Evolutionary conservation across 2,797 vertebrate genomes (phyloP).

Genomic region (Chelonia mydas): DNA sequence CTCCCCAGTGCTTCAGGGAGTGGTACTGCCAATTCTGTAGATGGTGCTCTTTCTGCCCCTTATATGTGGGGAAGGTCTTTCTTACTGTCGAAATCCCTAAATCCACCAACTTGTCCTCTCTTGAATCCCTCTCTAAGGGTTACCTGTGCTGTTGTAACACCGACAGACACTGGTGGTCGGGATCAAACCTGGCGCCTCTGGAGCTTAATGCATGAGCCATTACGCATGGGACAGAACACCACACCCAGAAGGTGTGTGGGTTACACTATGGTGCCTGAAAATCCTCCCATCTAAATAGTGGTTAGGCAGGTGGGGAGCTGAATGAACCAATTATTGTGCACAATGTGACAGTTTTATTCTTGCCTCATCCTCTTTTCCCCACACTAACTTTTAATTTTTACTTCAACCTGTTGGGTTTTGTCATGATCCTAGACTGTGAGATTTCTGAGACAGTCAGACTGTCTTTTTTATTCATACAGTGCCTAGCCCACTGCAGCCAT

Average conservation of each 20-base stretch:
- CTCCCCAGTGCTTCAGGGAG: not conserved
- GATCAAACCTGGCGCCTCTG: no score
- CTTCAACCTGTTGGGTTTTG: not conserved
- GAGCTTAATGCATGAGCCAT: no score
- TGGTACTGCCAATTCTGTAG: not conserved
- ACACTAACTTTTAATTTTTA: not conserved
- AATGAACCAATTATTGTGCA: constrained; percentile 4
- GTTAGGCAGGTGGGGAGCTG: constrained; percentile 33
- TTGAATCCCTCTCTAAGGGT: not conserved
- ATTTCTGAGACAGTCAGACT: not conserved
- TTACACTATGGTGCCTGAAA: not conserved
- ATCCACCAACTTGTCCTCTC: not conserved
- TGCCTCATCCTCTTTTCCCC: constrained; percentile 14
- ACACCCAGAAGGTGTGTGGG: no score
- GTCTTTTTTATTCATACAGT: not conserved
- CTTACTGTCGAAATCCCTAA: not conserved
- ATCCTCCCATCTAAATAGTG: not conserved
- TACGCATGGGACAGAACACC: no score
- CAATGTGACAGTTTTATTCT: constrained; percentile 11
- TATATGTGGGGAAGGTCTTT: not conserved
- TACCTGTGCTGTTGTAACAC: no score
- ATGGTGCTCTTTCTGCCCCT: not conserved
- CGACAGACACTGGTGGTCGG: no score
- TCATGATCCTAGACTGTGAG: not conserved
- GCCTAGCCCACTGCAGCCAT: not conserved